Conservation (phyloP, 2,888 invertebrate species). For the Hyposoter dolosus region DNA sequence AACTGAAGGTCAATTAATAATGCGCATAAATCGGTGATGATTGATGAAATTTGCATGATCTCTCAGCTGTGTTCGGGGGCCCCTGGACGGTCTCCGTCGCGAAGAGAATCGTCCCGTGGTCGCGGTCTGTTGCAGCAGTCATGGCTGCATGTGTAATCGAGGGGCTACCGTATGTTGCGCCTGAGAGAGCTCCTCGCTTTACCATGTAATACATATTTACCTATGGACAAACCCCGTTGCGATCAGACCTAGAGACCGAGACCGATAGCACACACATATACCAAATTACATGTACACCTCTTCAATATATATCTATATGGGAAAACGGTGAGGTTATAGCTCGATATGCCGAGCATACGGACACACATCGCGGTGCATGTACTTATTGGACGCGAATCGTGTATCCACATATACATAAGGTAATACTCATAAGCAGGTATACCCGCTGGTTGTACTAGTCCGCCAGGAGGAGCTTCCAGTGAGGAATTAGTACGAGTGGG, state of each 20-base stretch:
- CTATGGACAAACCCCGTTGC: conserved; percentile 20
- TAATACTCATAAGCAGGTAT: conserved; percentile 21
- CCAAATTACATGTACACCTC: conserved; percentile 27
- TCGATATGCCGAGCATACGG: conserved; percentile 21
- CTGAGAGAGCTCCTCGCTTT: conserved; percentile 53
- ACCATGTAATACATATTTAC: conserved; percentile 56
- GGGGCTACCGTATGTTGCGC: conserved; percentile 75
- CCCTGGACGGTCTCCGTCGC: conserved; percentile 62
- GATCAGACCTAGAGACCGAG: conserved; percentile 34
- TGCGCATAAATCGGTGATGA: conserved; percentile 23
- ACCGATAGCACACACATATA: conserved; percentile 40
- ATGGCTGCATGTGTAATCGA: conserved; percentile 76
- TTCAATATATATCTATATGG: conserved; percentile 31
- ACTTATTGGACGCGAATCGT: conserved; percentile 30
- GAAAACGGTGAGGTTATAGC: conserved; percentile 28
- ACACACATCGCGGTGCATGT: conserved; percentile 11
- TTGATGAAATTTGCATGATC: conserved; percentile 74
- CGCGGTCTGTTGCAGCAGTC: conserved; percentile 67
- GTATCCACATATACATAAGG: conserved; percentile 60
- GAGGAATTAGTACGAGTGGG: conserved; percentile 68
- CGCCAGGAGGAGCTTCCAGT: conserved; percentile 64
- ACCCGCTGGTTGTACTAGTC: conserved; percentile 41
- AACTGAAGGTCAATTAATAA: conserved; percentile 14
- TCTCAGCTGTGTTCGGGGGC: conserved; percentile 30
- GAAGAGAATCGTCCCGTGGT: conserved; percentile 56